phyloP scores from a whole-genome alignment of 2,888 invertebrate species.

The Spilosoma lubricipeda region DNA sequence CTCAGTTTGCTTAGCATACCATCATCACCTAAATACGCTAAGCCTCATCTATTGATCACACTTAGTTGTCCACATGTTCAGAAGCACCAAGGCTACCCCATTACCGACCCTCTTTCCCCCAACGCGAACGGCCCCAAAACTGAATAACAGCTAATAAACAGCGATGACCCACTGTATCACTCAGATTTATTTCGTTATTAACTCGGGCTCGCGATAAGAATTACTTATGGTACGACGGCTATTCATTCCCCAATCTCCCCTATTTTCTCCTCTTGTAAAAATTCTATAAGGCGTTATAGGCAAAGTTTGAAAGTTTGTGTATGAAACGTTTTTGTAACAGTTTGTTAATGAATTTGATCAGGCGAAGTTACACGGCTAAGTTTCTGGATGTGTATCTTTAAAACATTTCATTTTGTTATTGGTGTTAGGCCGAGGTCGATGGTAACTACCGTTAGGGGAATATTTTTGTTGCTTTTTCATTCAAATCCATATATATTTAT shows the following conservation, averaged over 20 bases:
- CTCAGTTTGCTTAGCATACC: slow-evolving; percentile 12
- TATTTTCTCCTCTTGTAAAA: slow-evolving; percentile 23
- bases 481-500: no score
- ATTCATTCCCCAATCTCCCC: slow-evolving; percentile 19
- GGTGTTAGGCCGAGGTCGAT: neutral
- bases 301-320: slow-evolving; percentile 39
- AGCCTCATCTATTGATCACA: slow-evolving; percentile 37
- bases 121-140: slow-evolving; percentile 5
- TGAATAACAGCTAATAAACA: slow-evolving; percentile 53
- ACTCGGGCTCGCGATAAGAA: slow-evolving; percentile 45
- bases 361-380: slow-evolving; percentile 31
- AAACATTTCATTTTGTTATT: neutral
- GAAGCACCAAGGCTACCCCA: slow-evolving; percentile 34
- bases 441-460: neutral
- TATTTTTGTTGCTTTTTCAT: neutral
- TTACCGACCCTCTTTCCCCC: neutral
- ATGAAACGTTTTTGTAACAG: slow-evolving; percentile 47
- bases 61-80: slow-evolving; percentile 36
- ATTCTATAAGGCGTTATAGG: slow-evolving; percentile 34
- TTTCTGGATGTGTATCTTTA: slow-evolving; percentile 16
- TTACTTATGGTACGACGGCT: slow-evolving; percentile 35
- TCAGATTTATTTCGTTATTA: slow-evolving; percentile 55
- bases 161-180: slow-evolving; percentile 50
- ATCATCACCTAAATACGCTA: slow-evolving; percentile 24
- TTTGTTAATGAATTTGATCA: slow-evolving; percentile 50